Evolutionary conservation across 2,888 invertebrate species (phyloP), one percentile per base, ranked within the genome.

Genomic region (Sisyra terminalis): DNA sequence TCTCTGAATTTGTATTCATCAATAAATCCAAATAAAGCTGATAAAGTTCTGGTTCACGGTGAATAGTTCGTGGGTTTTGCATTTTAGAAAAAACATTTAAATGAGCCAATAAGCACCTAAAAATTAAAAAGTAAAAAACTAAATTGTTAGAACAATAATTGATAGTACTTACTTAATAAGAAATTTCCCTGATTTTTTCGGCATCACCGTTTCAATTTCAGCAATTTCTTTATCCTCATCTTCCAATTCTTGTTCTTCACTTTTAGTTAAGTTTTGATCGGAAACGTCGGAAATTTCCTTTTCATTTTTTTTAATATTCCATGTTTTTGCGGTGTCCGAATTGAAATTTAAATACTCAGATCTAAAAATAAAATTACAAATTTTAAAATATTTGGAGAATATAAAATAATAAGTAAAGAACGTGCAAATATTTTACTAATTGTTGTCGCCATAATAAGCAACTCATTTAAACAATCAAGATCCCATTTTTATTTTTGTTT

Each of bases 1-100:
- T 66, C 0, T 75, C 74, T 1, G 77, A 61, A 59, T 85, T 83
- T 52, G 79, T 79, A 46, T 87, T 79, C 38, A 78, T 74, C 7
- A 97, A 58, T 41, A 96, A 71, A 55, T 92, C 81, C 56, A 79
- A 69, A 53, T 79, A 86, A n/a, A 84, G 67, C 45, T 73, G 73
- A 54, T 73, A 72, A 46, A 96, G 66, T 48, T 86, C 75, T 0
- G 75, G 64, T 57, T 88, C 86, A 48, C 77, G 75, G 53, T 79
- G 78, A 46, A 90, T 64, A 2, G 82, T 79, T 56, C 75, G 78
- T 0, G 92, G 90, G 55, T 86, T 87, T 46, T 73, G 74, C 50
- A 92, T 75, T 51, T 81, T 79, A 0, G 84, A 67, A 56, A 93
- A 77, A 7, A 92, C 71, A 51, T 75, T 69, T 56, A 94, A 66